These are phyloP conservation scores for Pachypanchax playfairii DNA, from an alignment of 2,113 vertebrate genomes.

Conservation along the genomic window DNA sequence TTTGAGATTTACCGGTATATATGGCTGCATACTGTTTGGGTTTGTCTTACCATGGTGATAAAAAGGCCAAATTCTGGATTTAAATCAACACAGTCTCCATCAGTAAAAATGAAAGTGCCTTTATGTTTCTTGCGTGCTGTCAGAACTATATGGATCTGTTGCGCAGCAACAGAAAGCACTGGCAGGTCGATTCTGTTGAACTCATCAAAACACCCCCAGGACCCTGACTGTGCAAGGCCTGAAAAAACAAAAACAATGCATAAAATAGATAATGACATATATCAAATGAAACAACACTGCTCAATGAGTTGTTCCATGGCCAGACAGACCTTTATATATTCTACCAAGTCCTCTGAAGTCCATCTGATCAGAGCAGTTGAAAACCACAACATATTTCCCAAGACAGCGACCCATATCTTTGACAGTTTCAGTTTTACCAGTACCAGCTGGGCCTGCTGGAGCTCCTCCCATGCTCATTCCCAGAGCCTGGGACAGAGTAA, in stretches of 20 bases:
- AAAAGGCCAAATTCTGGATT: constrained; percentile 91
- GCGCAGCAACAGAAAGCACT: constrained; percentile 89
- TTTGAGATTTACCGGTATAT: too few relatives aligned
- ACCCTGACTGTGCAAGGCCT: constrained; percentile 89
- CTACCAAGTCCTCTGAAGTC: constrained; percentile 90
- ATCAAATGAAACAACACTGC: not conserved
- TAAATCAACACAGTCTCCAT: constrained; percentile 86
- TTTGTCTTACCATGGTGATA: constrained; percentile 85
- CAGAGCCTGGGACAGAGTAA: constrained; percentile 87
- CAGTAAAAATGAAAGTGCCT: constrained; percentile 85
- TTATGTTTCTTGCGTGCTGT: constrained; percentile 85
- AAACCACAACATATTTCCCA: constrained; percentile 89
- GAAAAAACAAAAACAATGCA: not conserved
- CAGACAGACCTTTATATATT: constrained; percentile 86
- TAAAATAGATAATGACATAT: not conserved
- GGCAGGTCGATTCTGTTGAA: constrained; percentile 90
- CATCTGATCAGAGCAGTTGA: constrained; percentile 93
- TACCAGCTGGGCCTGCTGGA: constrained; percentile 86
- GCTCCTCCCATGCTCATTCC: constrained; percentile 92
- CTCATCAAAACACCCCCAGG: constrained; percentile 93
- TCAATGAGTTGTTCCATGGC: not conserved
- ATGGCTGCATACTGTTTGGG: not conserved
- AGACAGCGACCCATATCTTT: constrained; percentile 91
- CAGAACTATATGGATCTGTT: constrained; percentile 89
- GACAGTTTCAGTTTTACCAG: constrained; percentile 74